Evolutionary conservation across 2,113 vertebrate species (phyloP).

Genomic region (Pelusios castaneus): DNA sequence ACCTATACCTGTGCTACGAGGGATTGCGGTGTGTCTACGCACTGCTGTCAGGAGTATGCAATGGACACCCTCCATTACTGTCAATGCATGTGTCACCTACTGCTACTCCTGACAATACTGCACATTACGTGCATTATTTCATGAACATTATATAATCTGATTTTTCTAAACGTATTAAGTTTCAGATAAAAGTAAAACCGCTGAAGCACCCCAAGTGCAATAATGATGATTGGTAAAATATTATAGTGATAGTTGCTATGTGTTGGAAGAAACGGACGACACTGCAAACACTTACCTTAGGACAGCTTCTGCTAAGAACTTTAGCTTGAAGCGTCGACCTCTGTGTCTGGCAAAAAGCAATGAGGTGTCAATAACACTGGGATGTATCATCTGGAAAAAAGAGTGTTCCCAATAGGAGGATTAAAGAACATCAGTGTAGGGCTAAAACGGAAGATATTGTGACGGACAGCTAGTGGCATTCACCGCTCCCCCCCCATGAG

Average conservation of each 20-base stretch:
- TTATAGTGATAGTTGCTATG: background rate
- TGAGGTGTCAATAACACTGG: constrained; percentile 89
- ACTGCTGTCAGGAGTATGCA: background rate
- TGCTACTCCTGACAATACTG: background rate
- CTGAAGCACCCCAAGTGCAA: background rate
- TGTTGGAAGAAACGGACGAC: background rate
- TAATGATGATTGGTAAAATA: background rate
- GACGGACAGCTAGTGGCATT: too few relatives aligned
- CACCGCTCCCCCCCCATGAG: too few relatives aligned
- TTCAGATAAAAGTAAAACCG: background rate
- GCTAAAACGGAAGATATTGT: too few relatives aligned
- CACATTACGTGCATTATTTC: background rate
- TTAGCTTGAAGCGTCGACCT: constrained; percentile 87
- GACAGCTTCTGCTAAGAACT: constrained; percentile 84
- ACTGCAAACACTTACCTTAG: constrained; percentile 81
- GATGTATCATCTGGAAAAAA: constrained; percentile 86
- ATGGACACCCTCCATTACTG: background rate
- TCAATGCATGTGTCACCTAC: background rate
- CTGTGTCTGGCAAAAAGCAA: constrained; percentile 84
- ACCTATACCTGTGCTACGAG: background rate
- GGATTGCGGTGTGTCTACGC: background rate
- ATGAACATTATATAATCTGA: background rate
- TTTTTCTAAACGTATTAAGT: too few relatives aligned
- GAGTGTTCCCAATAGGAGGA: constrained; percentile 10
- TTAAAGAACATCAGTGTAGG: background rate